Base-by-base conservation (phyloP, 2,888 invertebrate species). In the Troides oblongomaculatus region DNA sequence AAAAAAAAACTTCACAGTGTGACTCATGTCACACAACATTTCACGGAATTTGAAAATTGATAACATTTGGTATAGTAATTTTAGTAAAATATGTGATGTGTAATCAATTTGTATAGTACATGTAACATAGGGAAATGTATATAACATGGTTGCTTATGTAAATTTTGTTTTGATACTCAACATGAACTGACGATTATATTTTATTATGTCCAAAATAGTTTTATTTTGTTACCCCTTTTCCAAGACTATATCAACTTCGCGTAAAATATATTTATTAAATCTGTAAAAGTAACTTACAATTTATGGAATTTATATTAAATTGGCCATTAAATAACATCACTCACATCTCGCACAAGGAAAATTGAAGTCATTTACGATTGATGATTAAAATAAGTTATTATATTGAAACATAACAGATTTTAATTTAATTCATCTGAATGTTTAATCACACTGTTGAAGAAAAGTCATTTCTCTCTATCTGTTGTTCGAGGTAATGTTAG, bases 131-230 rank as follows among this genome's bases (percentile, higher is more conserved):
- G 25, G 30, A 63, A 63, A 63, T 87, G 86, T 85, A 85, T 83
- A 86, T 80, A 82, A 76, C 78, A 78, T 79, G 77, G 78, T 81
- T 80, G 78, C 79, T 66, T 82, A 82, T 81, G 77, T 86, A 85
- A 84, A 84, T 83, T 84, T 89, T 90, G 86, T 89, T 89, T 90
- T 88, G 90, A 92, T 92, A 92, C 92, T 92, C 91, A 92, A 90
- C 86, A 86, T 81, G 91, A 91, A 92, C 91, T 91, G 92, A 92
- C 88, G 85, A 89, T 88, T 89, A 91, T 89, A 88, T 89, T 89
- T 89, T 89, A 88, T 84, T 89, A 88, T 84, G 79, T 78, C 77
- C 76, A 73, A 75, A 72, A 73, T 70, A 72, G 77, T 82, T 81
- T 79, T 66, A 74, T 73, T 75, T 75, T 39, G 50, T 50, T 58